These are phyloP conservation scores for Paragorgia papillata DNA, from an alignment of 92 coral and sea anemone genomes.

Conservation along the genomic window DNA sequence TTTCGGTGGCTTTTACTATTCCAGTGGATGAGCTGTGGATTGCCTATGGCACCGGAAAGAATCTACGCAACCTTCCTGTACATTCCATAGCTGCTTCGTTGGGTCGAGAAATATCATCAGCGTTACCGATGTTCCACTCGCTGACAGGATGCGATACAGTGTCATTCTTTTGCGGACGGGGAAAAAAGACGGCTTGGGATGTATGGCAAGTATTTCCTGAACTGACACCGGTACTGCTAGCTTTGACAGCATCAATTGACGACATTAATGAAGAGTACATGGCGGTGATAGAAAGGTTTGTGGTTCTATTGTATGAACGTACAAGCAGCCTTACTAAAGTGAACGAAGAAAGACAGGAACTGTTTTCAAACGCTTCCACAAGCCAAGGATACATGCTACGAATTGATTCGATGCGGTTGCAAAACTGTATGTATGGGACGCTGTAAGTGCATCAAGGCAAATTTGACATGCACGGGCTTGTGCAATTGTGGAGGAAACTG, in stretches of 20 bases:
- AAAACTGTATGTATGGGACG: too few species aligned
- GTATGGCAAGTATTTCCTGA: too few species aligned
- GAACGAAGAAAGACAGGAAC: constrained; percentile 53
- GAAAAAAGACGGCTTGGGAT: too few species aligned
- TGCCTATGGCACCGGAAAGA: constrained; percentile 47
- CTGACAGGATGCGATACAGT: too few species aligned
- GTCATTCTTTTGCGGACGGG: constrained; percentile 52
- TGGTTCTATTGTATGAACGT: constrained; percentile 51
- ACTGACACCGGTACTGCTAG: constrained; percentile 32
- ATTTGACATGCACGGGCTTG: constrained; percentile 55
- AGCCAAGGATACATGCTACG: constrained; percentile 68
- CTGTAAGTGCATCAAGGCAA: too few species aligned
- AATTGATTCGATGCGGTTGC: constrained; percentile 56
- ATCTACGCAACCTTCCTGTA: constrained; percentile 21
- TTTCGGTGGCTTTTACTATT: constrained; percentile 20
- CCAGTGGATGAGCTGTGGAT: constrained; percentile 53
- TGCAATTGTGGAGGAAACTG: constrained; percentile 58
- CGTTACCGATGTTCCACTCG: constrained; percentile 59
- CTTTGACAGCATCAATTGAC: background rate
- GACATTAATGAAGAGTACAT: constrained; percentile 42
- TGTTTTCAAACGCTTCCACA: constrained; percentile 56
- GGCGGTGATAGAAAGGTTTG: too few species aligned
- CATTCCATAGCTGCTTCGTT: constrained; percentile 47
- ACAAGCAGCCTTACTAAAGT: constrained; percentile 56
- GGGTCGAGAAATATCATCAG: constrained; percentile 36